Evolutionary conservation across 2,888 invertebrate genomes (phyloP), one percentile per base, ranked within the genome.

Genomic region (Scrobipalpa costella): DNA sequence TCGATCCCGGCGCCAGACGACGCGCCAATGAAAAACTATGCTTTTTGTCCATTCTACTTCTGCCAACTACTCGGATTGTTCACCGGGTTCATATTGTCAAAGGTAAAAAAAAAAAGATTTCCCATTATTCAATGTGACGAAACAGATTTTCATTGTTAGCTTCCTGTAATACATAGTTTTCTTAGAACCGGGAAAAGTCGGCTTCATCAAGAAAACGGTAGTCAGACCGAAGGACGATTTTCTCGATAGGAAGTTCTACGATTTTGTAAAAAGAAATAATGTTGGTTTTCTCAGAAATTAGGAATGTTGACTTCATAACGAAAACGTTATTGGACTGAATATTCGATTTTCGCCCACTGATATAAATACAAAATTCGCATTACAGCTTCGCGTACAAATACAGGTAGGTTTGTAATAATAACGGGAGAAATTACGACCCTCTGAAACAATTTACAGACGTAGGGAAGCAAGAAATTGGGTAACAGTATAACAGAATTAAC

Each of bases 11-110:
- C 74, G 80, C 64, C 64, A 67, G 73, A 71, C 71, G 78, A 75
- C 81, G 86, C 83, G 86, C 77, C 84, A 77, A 80, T 80, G 83
- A 85, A 88, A 87, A 88, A 86, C 86, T 85, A 85, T 83, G 77
- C 79, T 84, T 83, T 85, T 84, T 84, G 77, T 77, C 74, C 71
- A 66, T 68, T 67, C 68, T 76, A 78, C 73, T 73, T 71, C 68
- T 66, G 71, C 69, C 69, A 77, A 76, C 76, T 78, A 74, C 71
- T 74, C 67, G 69, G 67, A 69, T 76, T 73, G 68, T 73, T 66
- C 72, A 70, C 17, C 21, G 27, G 21, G 7, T 40, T 21, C 13
- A 17, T 57, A 15, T 27, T 27, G 2, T 27, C 27, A 27, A 5
- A 27, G 27, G 27, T 27, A 27, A 27, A 27, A 5, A 27, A 27